Evolutionary conservation across 2,797 vertebrate species (phyloP).

Genomic region (Cygnus olor): DNA sequence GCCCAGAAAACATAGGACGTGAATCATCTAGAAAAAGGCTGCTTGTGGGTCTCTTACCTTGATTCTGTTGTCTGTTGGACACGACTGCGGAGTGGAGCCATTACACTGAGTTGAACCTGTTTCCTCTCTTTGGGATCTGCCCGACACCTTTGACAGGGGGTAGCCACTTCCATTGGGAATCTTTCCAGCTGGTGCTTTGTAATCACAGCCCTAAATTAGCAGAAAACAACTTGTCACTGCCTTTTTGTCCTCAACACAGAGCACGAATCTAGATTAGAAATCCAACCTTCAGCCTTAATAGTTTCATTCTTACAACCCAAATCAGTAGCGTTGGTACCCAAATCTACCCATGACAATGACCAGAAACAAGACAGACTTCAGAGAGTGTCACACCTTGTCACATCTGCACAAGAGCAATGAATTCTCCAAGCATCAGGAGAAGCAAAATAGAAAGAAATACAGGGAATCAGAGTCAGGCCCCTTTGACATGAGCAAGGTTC

Average conservation of each 20-base stretch:
- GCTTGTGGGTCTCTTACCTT: slow-evolving; percentile 52
- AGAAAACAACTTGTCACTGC: slow-evolving; percentile 4
- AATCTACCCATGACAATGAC: neutral
- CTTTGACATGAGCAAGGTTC: neutral
- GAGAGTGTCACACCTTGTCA: neutral
- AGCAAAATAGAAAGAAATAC: neutral
- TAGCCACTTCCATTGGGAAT: slow-evolving; percentile 64
- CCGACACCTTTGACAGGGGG: neutral
- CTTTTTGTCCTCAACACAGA: neutral
- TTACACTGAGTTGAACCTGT: slow-evolving; percentile 40
- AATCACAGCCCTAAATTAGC: slow-evolving; percentile 39
- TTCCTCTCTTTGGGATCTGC: slow-evolving; percentile 33
- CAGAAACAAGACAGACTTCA: neutral
- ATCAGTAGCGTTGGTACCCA: neutral
- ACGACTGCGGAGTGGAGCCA: slow-evolving; percentile 49
- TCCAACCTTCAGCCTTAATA: neutral
- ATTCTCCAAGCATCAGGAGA: neutral
- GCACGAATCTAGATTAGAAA: neutral
- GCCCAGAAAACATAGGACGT: neutral
- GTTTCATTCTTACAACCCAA: neutral
- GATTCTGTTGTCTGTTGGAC: slow-evolving; percentile 52
- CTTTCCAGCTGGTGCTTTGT: slow-evolving; percentile 33
- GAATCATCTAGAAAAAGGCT: neutral
- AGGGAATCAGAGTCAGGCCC: neutral
- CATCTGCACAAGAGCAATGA: neutral